Base-by-base conservation (phyloP, 2,888 invertebrate genomes). In the Schrankia costaestrigalis region DNA sequence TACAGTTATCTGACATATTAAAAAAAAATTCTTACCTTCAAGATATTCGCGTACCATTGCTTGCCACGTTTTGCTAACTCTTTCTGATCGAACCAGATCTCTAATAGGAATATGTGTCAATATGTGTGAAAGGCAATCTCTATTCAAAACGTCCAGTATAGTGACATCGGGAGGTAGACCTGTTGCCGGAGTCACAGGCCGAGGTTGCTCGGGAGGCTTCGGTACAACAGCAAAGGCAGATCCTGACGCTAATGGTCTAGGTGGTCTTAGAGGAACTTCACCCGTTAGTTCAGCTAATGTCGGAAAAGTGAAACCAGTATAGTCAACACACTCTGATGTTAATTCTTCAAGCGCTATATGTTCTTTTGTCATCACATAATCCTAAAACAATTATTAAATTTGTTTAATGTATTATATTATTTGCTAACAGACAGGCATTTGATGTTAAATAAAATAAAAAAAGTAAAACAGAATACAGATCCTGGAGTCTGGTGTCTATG, bases 11-110 rank as follows among this genome's bases (percentile, higher is more conserved):
- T n/a, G n/a, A 23, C 11, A 2, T 23, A 11, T 11, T 23, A 23
- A 11, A 23, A 23, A 11, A 14, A n/a, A 9, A 22, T 8, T 14
- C 53, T 80, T 65, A 71, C 84, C 66, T 38, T 78, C 63, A 59
- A 90, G 78, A 54, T 90, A 88, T 45, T 89, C 84, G 36, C 81
- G 80, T 11, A 89, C 73, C 56, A 90, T 71, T 22, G 46, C 71
- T 42, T 81, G 84, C 91, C 91, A 91, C 23, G 78, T 69, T 66
- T 89, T 90, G 48, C 90, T 90, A 37, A 90, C 90, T 63, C 89
- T 71, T 59, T 91, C 90, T n/a, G 89, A 85, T 40, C 79, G 68
- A 12, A 91, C 81, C 38, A 90, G 71, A 50, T 90, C 89, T 38
- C 72, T 68, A 18, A 90, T 76, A 9, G 90, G 83, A 27, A 91